A percentile compares a stretch with the other conserved stretches of the same genome.
phyloP scores from a whole-genome alignment of 2,888 invertebrate species.

The Leucoma salicis region DNA sequence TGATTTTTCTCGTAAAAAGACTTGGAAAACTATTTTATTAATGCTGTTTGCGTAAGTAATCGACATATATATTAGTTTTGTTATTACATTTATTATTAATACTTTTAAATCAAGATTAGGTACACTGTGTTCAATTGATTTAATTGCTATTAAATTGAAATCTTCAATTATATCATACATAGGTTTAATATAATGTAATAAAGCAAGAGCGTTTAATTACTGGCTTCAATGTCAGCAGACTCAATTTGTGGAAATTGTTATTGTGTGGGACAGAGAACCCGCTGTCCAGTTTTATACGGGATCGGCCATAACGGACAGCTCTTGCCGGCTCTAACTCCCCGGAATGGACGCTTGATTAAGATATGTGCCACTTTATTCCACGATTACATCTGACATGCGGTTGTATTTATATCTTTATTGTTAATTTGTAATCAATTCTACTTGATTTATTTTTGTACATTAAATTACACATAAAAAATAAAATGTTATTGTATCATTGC shows the following conservation, averaged over 20 bases:
- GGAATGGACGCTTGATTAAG: constrained; percentile 79
- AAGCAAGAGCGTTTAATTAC: constrained; percentile 44
- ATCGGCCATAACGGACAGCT: constrained; percentile 70
- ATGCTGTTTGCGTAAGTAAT: constrained; percentile 25
- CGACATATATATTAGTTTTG: constrained; percentile 4
- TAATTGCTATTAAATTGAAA: too few species aligned
- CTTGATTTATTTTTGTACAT: constrained; percentile 37
- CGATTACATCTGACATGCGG: constrained; percentile 72
- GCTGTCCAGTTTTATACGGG: constrained; percentile 65
- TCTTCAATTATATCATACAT: too few species aligned
- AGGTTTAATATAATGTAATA: constrained; percentile 26
- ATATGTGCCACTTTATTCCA: constrained; percentile 75
- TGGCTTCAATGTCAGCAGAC: constrained; percentile 64
- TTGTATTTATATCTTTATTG: constrained; percentile 67
- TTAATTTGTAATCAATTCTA: constrained; percentile 59
- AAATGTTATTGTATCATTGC: too few species aligned
- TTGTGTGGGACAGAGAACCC: constrained; percentile 57
- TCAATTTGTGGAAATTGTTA: constrained; percentile 79
- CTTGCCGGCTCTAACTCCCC: constrained; percentile 61
- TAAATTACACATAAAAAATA: background rate
- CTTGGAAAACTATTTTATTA: constrained; percentile 48
- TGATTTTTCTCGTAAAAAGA: constrained; percentile 69
- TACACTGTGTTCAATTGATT: too few species aligned
- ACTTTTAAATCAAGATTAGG: too few species aligned
- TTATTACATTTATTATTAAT: too few species aligned